Evolutionary conservation across 1,140 invertebrate species (phyloP), one percentile per base, ranked within the genome.

Genomic region (Anoplophora glabripennis): DNA sequence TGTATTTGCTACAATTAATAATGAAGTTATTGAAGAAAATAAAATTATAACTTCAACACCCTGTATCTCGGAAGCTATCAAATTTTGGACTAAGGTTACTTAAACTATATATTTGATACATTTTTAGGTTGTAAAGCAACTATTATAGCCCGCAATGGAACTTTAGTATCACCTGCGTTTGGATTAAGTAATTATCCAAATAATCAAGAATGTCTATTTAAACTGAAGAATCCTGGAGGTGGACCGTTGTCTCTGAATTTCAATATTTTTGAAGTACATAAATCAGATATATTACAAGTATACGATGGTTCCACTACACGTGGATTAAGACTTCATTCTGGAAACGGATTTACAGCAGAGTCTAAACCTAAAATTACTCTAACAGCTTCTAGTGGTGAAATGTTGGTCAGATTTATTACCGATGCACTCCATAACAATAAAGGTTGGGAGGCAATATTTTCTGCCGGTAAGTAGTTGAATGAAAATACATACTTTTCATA

Each of bases 401-500:
- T 96, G 88, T 76, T 93, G 4, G 80, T 97, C 47, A 83, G 91
- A 70, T 97, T 97, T 75, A 82, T 84, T 14, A 90, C 92, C 34
- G 94, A 96, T 79, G 90, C 93, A 28, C 75, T 96, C 45, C 88
- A 94, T 69, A 90, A 86, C 72, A 85, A 83, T 44, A 80, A 80
- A 63, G 84, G 94, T 60, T 97, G 92, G 92, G 87, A 89, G 75
- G 92, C 93, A 17, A 89, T 87, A 11, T 98, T 94, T 77, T 96
- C 93, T 64, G 92, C 94, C 67, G 90, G 90, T 92, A 77, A 65
- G 37, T 48, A 57, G 7, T 28, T 28, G 3, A 3, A 5, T 28
- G 21, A 5, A 28, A 28, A 28, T n/a, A n/a, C n/a, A n/a, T n/a
- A n/a, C n/a, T n/a, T n/a, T n/a, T n/a, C n/a, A n/a, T n/a, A n/a